Percentiles rank a stretch among this genome's conserved stretches.
Conservation (phyloP, 2,888 invertebrate species). For the Anoplius nigerrimus region DNA sequence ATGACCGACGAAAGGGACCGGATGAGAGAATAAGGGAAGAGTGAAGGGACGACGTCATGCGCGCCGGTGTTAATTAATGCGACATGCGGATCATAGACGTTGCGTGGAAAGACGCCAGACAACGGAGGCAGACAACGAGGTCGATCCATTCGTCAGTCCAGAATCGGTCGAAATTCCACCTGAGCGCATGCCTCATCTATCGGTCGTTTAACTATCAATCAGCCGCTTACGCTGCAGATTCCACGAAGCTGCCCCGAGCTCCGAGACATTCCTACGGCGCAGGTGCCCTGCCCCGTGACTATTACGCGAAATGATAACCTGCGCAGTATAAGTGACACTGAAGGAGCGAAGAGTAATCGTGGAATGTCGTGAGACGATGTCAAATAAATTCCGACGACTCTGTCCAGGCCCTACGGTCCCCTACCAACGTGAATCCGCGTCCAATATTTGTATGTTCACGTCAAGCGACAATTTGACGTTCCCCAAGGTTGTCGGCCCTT, state of each 20-base stretch:
- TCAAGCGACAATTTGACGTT: too few species aligned
- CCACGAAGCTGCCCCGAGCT: conserved; percentile 24
- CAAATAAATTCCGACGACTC: too few species aligned
- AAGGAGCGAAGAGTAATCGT: conserved; percentile 9
- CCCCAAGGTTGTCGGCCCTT: too few species aligned
- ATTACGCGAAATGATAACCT: conserved; percentile 32
- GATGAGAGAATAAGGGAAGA: too few species aligned
- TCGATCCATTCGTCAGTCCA: neutral
- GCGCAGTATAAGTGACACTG: conserved; percentile 3
- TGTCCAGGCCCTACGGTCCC: too few species aligned
- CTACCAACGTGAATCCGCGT: too few species aligned
- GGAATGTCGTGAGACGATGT: conserved; percentile 2
- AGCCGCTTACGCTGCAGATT: conserved; percentile 31
- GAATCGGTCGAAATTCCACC: conserved; percentile 12
- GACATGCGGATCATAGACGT: neutral
- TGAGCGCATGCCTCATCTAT: neutral
- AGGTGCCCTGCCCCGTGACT: conserved; percentile 33
- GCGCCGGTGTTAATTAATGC: neutral
- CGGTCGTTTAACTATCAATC: conserved; percentile 31
- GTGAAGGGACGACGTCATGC: neutral
- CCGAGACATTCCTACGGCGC: conserved; percentile 45
- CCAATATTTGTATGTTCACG: too few species aligned
- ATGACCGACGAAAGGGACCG: neutral
- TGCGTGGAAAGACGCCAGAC: neutral
- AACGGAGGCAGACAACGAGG: too few species aligned